Evolutionary conservation across 2,797 vertebrate species (phyloP).

Genomic region (Pseudomugil tenellus): DNA sequence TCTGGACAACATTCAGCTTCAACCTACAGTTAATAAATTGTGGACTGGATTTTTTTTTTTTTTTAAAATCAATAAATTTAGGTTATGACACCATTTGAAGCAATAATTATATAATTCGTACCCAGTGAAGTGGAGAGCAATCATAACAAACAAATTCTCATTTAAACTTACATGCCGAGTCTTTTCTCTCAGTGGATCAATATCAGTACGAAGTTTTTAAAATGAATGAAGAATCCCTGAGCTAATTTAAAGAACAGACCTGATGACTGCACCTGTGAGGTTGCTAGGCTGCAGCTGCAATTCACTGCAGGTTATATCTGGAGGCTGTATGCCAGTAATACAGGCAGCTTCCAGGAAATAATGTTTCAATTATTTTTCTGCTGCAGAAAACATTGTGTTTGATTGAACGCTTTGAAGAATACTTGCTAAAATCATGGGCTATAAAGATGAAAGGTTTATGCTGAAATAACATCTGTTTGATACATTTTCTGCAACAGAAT

Average conservation of each 20-base stretch:
- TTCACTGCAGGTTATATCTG: conserved; percentile 28
- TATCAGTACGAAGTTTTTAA: conserved; percentile 20
- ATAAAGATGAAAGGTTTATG: background rate
- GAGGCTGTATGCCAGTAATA: conserved; percentile 22
- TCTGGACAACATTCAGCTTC: conserved; percentile 68
- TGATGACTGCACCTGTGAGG: conserved; percentile 25
- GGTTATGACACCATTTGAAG: conserved; percentile 24
- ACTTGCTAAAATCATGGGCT: background rate
- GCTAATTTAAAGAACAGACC: conserved; percentile 53
- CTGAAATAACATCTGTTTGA: background rate
- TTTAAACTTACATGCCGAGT: no score
- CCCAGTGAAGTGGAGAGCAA: conserved; percentile 20
- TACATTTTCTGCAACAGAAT: background rate
- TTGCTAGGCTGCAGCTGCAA: conserved; percentile 31
- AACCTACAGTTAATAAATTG: conserved; percentile 61
- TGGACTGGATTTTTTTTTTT: conserved; percentile 42
- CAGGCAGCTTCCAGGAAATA: conserved; percentile 24
- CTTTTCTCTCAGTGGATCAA: conserved; percentile 20
- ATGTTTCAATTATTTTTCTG: conserved; percentile 10
- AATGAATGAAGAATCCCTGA: conserved; percentile 43
- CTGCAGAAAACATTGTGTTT: conserved; percentile 1
- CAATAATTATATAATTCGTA: conserved; percentile 12
- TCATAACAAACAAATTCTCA: conserved; percentile 15
- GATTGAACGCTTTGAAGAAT: conserved; percentile 18
- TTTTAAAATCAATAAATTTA: background rate